phyloP scores from a whole-genome alignment of 1,140 invertebrate species.

The Euwallacea similis region DNA sequence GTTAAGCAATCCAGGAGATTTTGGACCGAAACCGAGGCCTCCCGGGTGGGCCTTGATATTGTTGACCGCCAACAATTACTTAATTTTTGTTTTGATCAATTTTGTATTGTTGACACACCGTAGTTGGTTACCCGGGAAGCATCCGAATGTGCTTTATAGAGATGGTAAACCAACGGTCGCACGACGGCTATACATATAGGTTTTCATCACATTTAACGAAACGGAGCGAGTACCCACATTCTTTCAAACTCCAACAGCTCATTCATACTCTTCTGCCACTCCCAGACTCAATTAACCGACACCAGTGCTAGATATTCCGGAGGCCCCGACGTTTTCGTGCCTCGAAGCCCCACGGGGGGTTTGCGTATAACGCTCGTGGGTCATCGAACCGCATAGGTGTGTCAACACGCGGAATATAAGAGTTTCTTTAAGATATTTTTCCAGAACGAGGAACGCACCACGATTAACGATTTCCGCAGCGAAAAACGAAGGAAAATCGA shows the following conservation, averaged over 20 bases:
- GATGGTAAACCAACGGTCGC: background rate
- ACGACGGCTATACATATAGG: background rate
- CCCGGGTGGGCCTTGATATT: background rate
- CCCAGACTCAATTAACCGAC: no score
- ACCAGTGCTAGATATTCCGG: conserved; percentile 6
- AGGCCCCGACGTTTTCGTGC: background rate
- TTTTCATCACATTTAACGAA: background rate
- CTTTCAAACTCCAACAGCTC: background rate
- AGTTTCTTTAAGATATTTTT: background rate
- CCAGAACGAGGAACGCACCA: conserved; percentile 13
- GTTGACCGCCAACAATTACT: background rate
- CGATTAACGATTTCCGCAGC: conserved; percentile 9
- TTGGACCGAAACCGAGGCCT: conserved; percentile 9
- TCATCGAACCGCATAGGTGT: conserved; percentile 19
- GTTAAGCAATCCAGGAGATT: background rate
- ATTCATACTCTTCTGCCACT: conserved; percentile 1
- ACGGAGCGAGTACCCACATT: background rate
- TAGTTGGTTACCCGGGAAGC: background rate
- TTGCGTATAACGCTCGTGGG: background rate
- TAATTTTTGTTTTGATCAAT: background rate
- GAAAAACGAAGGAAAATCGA: conserved; percentile 22
- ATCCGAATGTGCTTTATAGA: background rate
- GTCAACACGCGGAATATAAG: conserved; percentile 13
- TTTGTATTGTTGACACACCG: background rate
- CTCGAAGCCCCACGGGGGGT: conserved; percentile 6